A percentile compares a stretch with the other conserved stretches of the same genome.
Evolutionary conservation across 2,888 invertebrate genomes (phyloP).

Genomic region (Eulithis testata): DNA sequence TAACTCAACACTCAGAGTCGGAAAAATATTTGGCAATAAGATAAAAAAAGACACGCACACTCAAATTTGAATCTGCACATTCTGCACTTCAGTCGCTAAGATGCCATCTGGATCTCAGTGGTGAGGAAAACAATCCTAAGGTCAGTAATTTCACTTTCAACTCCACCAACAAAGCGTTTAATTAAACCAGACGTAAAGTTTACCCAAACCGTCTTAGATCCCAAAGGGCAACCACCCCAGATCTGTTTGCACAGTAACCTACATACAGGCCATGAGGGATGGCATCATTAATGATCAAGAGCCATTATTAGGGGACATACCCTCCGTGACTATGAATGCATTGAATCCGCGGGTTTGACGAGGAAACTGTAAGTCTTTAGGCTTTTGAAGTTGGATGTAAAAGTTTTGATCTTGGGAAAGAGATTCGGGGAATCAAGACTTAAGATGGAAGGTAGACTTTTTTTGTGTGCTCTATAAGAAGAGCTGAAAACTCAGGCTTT

Average conservation of each 20-base stretch:
- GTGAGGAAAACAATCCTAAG: slow-evolving; percentile 5
- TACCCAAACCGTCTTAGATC: slow-evolving; percentile 53
- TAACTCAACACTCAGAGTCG: too few species aligned
- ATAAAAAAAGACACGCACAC: too few species aligned
- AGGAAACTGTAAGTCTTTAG: slow-evolving; percentile 57
- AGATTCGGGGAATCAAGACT: slow-evolving; percentile 7
- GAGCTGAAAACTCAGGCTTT: too few species aligned
- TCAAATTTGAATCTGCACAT: too few species aligned
- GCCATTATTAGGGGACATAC: slow-evolving; percentile 72
- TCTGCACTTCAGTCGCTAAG: too few species aligned
- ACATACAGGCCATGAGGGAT: slow-evolving; percentile 79
- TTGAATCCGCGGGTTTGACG: slow-evolving; percentile 58
- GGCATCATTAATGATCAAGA: slow-evolving; percentile 80
- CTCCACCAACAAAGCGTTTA: slow-evolving; percentile 39
- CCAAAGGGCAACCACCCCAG: slow-evolving; percentile 69
- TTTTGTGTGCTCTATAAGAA: not conserved
- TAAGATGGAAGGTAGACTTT: not conserved
- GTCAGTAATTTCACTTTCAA: slow-evolving; percentile 30
- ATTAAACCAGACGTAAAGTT: slow-evolving; percentile 61
- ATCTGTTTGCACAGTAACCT: slow-evolving; percentile 83
- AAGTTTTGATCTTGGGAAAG: slow-evolving; percentile 31
- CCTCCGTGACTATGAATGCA: slow-evolving; percentile 81
- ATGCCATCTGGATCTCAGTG: too few species aligned
- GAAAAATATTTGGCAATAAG: too few species aligned
- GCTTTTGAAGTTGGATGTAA: slow-evolving; percentile 40